These are phyloP conservation scores for Telmatherina bonti DNA, from an alignment of 2,797 vertebrate species.

Conservation along the genomic window DNA sequence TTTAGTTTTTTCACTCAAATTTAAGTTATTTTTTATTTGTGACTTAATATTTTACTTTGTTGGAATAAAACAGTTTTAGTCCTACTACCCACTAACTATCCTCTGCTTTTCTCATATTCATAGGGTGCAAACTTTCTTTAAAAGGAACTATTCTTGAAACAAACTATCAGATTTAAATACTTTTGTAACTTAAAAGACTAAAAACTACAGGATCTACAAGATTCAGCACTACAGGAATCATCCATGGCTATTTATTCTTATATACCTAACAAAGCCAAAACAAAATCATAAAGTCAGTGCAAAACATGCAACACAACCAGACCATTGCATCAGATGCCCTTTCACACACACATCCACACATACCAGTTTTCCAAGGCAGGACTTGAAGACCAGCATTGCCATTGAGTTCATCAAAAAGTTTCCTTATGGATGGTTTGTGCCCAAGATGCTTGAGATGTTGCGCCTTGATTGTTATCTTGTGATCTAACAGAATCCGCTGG, in stretches of 20 bases:
- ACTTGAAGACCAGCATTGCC: slow-evolving; percentile 84
- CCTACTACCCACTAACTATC: neutral
- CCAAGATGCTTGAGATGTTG: slow-evolving; percentile 23
- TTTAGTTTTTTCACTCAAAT: neutral
- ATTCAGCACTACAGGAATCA: neutral
- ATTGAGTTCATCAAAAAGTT: slow-evolving; percentile 62
- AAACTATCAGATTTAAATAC: neutral
- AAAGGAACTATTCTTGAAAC: neutral
- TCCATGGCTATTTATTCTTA: neutral
- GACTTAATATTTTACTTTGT: slow-evolving; percentile 3
- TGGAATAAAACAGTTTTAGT: neutral
- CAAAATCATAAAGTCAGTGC: slow-evolving; percentile 7
- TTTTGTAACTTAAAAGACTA: neutral
- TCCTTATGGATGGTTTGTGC: slow-evolving; percentile 19
- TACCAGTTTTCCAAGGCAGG: slow-evolving; percentile 82
- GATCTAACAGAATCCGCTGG: slow-evolving; percentile 20
- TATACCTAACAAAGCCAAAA: neutral
- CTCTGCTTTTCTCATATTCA: neutral
- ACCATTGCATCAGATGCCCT: neutral
- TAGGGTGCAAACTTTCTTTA: neutral
- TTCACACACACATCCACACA: slow-evolving; percentile 29
- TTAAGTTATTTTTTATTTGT: no score
- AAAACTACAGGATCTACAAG: neutral
- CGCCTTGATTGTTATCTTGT: slow-evolving; percentile 36
- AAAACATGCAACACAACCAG: neutral